A percentile compares a stretch with the other conserved stretches of the same genome.
Conservation (phyloP, 2,888 invertebrate genomes). For the Pollenia amentaria region DNA sequence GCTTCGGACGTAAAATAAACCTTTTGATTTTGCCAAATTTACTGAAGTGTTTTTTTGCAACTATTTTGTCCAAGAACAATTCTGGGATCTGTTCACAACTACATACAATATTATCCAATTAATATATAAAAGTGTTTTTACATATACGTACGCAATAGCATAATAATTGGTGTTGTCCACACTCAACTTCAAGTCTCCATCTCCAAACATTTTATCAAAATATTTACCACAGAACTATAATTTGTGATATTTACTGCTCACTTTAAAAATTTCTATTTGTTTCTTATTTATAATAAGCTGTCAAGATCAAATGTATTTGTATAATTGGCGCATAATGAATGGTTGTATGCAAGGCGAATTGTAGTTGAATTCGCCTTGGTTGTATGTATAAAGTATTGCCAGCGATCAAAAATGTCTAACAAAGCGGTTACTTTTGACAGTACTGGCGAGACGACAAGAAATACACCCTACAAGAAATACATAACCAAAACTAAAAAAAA, state of each 20-base stretch:
- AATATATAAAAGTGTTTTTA: neutral
- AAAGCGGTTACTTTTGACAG: too few relatives aligned
- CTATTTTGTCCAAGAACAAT: conserved; percentile 86
- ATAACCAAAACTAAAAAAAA: too few relatives aligned
- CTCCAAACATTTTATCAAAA: conserved; percentile 66
- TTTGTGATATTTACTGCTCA: neutral
- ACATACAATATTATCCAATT: conserved; percentile 13
- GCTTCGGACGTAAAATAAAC: conserved; percentile 88
- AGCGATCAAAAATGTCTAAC: too few relatives aligned
- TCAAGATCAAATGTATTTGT: too few relatives aligned
- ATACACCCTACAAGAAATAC: too few relatives aligned
- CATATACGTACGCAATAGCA: conserved; percentile 78
- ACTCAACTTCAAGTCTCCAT: conserved; percentile 66
- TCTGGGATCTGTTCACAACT: conserved; percentile 89
- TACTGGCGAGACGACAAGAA: too few relatives aligned
- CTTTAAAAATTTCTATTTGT: too few relatives aligned
- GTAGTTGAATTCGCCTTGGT: too few relatives aligned
- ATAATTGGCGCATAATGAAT: too few relatives aligned
- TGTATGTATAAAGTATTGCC: too few relatives aligned
- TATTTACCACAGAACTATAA: neutral
- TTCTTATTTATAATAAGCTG: too few relatives aligned
- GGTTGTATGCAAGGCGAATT: too few relatives aligned
- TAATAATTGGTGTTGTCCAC: conserved; percentile 78
- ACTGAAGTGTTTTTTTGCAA: conserved; percentile 88
- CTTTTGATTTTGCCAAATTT: conserved; percentile 90